Evolutionary conservation across 1,140 invertebrate genomes (phyloP), one percentile per base, ranked within the genome.

Genomic region (Chironomus tepperi): DNA sequence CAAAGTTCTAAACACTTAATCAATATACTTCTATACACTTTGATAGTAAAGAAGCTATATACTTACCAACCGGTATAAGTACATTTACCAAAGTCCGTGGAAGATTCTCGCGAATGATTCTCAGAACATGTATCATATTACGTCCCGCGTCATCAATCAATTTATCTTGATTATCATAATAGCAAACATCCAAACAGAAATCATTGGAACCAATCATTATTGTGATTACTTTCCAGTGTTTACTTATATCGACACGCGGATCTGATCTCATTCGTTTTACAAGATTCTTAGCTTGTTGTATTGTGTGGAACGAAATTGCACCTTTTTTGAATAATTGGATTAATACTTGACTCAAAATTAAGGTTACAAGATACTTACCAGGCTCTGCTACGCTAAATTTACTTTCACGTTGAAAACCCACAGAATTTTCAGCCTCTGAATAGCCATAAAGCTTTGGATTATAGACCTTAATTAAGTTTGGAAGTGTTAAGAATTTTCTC

Each of bases 161-260:
- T 34, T 79, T 75, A 74, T 81, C 78, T 0, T 80, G 75, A 34
- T 82, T 78, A 7, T 81, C 74, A 74, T 79, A 73, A 75, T 81
- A 85, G 77, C 87, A 88, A 9, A 88, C 84, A 9, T 85, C 83
- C 12, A 77, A 57, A 77, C 89, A 91, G 75, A 91, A 85, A 77
- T 91, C 88, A 77, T 91, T 91, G 19, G 80, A 78, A 42, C 89
- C 89, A 19, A 89, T 86, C 80, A 89, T 86, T 5, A 90, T 73
- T 3, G 85, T 87, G 16, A 90, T 83, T 8, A 89, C 67, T 85
- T 91, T 91, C 90, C 90, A 91, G 77, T 88, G 79, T 9, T 84
- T 83, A 67, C 87, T 77, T 0, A 86, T 65, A 76, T 89, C 79
- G 3, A 89, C 82, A 73, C 82, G 81, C 12, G 81, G 79, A 77